These are phyloP conservation scores for Anableps anableps DNA, from an alignment of 2,797 vertebrate species.

Conservation along the genomic window DNA sequence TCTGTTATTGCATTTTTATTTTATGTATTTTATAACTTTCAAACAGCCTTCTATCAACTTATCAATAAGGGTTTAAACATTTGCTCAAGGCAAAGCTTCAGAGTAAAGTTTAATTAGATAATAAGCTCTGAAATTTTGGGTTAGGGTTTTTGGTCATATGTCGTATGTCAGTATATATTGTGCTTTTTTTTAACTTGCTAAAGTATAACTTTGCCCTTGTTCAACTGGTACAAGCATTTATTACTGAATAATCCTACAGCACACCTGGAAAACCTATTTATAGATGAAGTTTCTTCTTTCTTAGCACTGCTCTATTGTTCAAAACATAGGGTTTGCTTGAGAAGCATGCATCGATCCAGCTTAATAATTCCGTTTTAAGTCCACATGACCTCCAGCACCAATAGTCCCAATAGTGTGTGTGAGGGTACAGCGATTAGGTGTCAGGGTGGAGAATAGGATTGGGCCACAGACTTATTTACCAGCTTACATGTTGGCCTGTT, in stretches of 20 bases:
- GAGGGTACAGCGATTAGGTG: background rate
- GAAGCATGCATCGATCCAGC: background rate
- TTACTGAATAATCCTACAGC: background rate
- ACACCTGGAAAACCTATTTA: background rate
- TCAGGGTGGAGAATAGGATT: conserved; percentile 10
- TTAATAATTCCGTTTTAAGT: background rate
- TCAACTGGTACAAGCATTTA: background rate
- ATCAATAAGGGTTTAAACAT: background rate
- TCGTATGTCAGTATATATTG: too few relatives aligned
- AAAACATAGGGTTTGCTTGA: background rate
- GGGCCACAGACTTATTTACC: conserved; percentile 4
- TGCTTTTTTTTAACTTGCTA: too few relatives aligned
- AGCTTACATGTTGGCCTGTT: conserved; percentile 3
- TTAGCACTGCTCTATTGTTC: background rate
- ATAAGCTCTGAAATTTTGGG: background rate
- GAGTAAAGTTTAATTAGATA: background rate
- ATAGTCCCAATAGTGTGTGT: background rate
- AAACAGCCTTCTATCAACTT: background rate
- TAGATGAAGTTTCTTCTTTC: background rate
- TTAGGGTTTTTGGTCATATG: too few relatives aligned
- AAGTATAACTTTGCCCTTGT: too few relatives aligned
- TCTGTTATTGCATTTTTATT: conserved; percentile 33
- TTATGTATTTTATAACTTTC: background rate
- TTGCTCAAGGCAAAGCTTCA: background rate
- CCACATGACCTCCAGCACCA: background rate